Conservation (phyloP, 2,888 invertebrate species). For the Sphecodes monilicornis region DNA sequence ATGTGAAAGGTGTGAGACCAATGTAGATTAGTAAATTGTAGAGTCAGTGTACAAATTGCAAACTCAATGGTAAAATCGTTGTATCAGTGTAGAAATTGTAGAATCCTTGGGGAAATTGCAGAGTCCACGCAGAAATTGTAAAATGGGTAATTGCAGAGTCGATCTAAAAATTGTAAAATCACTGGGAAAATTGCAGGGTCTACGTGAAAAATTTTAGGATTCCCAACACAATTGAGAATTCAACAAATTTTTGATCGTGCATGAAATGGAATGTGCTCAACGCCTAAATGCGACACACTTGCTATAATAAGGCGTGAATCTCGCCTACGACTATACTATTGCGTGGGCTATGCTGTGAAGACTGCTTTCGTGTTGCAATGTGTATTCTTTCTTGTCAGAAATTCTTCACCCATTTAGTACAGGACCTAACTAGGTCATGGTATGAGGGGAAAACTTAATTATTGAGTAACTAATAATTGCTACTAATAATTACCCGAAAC, state of each 20-base stretch:
- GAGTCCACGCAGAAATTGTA: no score
- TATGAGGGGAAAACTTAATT: background rate
- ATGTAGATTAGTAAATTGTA: no score
- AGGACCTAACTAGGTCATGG: background rate
- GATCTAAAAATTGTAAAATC: background rate
- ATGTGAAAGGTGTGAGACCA: background rate
- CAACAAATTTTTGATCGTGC: background rate
- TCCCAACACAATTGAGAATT: background rate
- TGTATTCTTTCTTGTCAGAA: background rate
- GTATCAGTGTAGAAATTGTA: no score
- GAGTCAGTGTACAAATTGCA: no score
- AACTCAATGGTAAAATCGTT: no score
- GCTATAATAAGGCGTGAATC: slow-evolving; percentile 1
- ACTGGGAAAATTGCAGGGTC: background rate
- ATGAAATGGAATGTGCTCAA: background rate
- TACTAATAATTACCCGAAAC: no score
- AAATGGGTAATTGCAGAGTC: background rate
- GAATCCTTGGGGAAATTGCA: no score
- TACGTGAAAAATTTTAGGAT: background rate
- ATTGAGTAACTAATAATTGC: background rate
- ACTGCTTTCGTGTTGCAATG: background rate
- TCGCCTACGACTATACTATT: background rate
- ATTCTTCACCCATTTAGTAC: background rate
- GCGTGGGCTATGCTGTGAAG: background rate
- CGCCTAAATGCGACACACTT: background rate